Evolutionary conservation across 2,888 invertebrate species (phyloP).

Genomic region (Odontomyia ornata): DNA sequence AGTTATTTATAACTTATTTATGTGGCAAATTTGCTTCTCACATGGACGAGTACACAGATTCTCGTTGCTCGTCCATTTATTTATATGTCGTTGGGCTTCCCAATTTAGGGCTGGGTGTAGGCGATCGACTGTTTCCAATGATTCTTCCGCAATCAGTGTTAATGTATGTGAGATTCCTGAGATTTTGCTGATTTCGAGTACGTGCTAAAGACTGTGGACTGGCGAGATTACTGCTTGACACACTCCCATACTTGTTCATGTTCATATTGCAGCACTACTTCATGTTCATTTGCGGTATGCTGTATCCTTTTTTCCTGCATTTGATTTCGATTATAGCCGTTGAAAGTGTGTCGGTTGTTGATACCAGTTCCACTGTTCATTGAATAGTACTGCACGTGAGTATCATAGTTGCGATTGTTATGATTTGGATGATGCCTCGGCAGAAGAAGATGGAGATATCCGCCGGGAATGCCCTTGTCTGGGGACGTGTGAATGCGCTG

Average conservation of each 20-base stretch:
- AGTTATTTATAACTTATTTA: no score
- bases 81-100: no score
- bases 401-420: constrained; percentile 8
- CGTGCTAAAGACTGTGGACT: constrained; percentile 41
- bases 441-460: no score
- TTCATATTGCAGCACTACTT: constrained; percentile 38
- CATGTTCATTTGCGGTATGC: constrained; percentile 25
- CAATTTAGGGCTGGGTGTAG: constrained; percentile 53
- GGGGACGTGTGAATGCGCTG: no score
- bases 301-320: constrained; percentile 40
- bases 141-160: constrained; percentile 54
- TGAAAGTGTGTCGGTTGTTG: constrained; percentile 7
- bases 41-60: no score
- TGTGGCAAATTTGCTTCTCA: no score
- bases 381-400: constrained; percentile 28
- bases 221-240: constrained; percentile 40
- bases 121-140: constrained; percentile 51
- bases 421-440: constrained; percentile 12
- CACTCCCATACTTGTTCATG: constrained; percentile 45
- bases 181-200: constrained; percentile 57
- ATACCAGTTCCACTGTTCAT: constrained; percentile 9
- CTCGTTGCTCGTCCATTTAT: no score
- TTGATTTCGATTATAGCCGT: constrained; percentile 44
- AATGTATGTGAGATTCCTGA: constrained; percentile 60
- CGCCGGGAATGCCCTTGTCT: no score